phyloP scores from a whole-genome alignment of 2,888 invertebrate genomes.

The Sarcophaga variegata region DNA sequence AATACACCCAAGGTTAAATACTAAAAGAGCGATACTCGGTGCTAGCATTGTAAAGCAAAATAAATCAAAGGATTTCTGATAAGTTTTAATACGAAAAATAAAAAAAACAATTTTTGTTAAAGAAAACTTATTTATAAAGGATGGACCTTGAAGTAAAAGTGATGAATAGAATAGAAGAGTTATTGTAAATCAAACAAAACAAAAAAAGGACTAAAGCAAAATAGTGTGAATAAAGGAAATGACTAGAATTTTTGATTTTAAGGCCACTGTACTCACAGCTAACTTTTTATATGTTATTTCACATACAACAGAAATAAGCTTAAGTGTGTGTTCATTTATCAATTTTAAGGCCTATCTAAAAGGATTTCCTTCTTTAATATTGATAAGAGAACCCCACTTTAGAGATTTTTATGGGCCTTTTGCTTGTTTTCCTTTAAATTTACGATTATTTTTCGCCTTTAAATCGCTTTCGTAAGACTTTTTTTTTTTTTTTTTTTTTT shows the following conservation, averaged over 20 bases:
- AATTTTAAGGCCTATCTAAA: too few species aligned
- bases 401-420: background rate
- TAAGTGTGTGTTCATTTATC: too few species aligned
- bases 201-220: too few species aligned
- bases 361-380: too few species aligned
- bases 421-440: background rate
- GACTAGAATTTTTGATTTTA: too few species aligned
- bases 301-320: too few species aligned
- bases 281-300: too few species aligned
- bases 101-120: background rate
- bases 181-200: too few species aligned
- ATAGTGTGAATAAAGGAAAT: too few species aligned
- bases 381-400: too few species aligned
- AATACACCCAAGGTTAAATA: slow-evolving; percentile 31
- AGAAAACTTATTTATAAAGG: background rate
- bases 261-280: too few species aligned
- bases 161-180: background rate
- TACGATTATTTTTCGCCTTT: background rate
- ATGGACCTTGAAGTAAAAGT: background rate
- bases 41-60: background rate
- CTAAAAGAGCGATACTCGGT: background rate
- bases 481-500: slow-evolving; percentile 10
- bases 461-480: background rate
- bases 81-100: background rate
- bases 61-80: background rate